Evolutionary conservation across 2,888 invertebrate species (phyloP), one percentile per base, ranked within the genome.

Genomic region (Leptinotarsa tumamoca): DNA sequence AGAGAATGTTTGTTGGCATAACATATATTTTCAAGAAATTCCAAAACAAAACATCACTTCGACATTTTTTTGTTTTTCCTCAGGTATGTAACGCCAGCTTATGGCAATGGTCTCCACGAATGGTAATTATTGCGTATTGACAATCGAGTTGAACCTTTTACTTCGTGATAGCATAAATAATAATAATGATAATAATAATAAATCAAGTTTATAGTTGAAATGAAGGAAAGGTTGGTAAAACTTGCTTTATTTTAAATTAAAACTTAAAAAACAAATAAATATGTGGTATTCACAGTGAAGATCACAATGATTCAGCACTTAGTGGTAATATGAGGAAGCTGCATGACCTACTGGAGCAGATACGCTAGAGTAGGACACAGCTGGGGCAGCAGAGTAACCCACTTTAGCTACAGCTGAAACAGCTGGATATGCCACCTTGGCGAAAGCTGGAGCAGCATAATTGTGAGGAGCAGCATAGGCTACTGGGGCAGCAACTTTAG

Each of bases 261-360:
- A 58, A 58, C 58, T 4, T 23, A 58, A 3, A 58, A 23, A 58
- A 58, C 58, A 58, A 58, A 58, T 58, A 58, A 58, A 58, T 58
- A 58, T 15, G 14, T 4, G 13, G 23, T 58, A 23, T 27, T 58
- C 4, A 58, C 23, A 58, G 21, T 14, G 21, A 23, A 23, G 3
- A 23, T 15, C 3, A 4, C 5, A 17, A 23, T 23, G 89, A 89
- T 88, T 90, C 90, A 89, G 79, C 90, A 72, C 68, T 81, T 83
- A 69, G 79, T 75, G 52, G 80, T 79, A 58, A 23, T 58, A 58
- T 21, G 58, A 58, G 4, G 82, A 81, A 52, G 82, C 80, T 68
- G 82, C 82, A 71, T 83, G 81, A 67, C 82, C 81, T 15, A 87
- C 58, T 58, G 58, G 58, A 23, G 58, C 58, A 15, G 79, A 72